Percentiles rank a stretch among this genome's conserved stretches.
phyloP scores from a whole-genome alignment of 2,888 invertebrate species.

The Philereme transversata region DNA sequence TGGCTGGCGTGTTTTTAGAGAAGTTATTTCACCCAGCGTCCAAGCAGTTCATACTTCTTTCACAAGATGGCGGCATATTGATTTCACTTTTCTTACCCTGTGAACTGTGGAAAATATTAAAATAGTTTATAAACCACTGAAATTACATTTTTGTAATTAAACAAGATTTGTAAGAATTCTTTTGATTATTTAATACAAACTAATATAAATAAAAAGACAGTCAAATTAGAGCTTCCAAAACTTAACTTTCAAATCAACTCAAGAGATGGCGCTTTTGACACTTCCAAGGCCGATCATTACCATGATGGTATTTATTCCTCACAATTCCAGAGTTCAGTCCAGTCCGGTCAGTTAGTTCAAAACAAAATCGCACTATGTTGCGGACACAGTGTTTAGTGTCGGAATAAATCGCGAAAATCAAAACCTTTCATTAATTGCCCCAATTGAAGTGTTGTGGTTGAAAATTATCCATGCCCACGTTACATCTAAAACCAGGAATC shows the following conservation, averaged over 20 bases:
- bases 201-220: not conserved
- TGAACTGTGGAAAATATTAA: too few species aligned
- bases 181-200: too few species aligned
- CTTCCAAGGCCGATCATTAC: slow-evolving; percentile 63
- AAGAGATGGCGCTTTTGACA: slow-evolving; percentile 52
- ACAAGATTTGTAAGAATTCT: too few species aligned
- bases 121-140: too few species aligned
- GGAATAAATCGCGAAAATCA: slow-evolving; percentile 54
- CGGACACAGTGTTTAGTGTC: slow-evolving; percentile 69
- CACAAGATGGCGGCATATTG: slow-evolving; percentile 41
- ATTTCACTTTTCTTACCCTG: not conserved
- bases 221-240: not conserved
- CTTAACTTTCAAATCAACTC: slow-evolving; percentile 22
- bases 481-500: slow-evolving; percentile 79
- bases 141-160: too few species aligned
- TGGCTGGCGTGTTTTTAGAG: slow-evolving; percentile 41
- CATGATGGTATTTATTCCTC: slow-evolving; percentile 31
- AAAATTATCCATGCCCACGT: slow-evolving; percentile 71
- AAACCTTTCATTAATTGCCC: not conserved
- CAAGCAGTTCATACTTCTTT: slow-evolving; percentile 24
- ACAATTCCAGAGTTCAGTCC: slow-evolving; percentile 27
- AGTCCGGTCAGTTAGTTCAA: slow-evolving; percentile 50
- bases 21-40: slow-evolving; percentile 32
- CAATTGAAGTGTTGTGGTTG: slow-evolving; percentile 64
- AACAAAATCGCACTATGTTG: slow-evolving; percentile 74